These are phyloP conservation scores for Piezodorus guildinii DNA, from an alignment of 1,140 invertebrate genomes.

Conservation along the genomic window DNA sequence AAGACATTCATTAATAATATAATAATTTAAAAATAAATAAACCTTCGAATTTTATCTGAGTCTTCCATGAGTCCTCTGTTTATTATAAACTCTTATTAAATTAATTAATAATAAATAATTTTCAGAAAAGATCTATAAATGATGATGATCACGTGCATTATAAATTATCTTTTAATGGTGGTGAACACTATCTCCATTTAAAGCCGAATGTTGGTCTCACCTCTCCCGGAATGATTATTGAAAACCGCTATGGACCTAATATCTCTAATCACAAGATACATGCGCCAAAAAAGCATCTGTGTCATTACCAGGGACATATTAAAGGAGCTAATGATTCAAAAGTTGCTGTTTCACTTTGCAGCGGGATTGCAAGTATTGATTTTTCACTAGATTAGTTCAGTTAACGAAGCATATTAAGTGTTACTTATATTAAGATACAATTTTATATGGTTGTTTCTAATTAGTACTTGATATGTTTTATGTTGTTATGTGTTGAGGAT, in stretches of 20 bases:
- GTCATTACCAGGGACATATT: constrained; percentile 64
- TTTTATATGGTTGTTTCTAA: no score
- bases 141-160: constrained; percentile 16
- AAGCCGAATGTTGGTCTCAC: constrained; percentile 9
- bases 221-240: constrained; percentile 14
- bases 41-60: no score
- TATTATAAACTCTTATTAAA: no score
- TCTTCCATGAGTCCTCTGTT: no score
- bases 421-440: no score
- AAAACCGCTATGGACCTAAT: not conserved
- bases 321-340: constrained; percentile 49
- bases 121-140: not conserved
- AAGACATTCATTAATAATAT: no score
- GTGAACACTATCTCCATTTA: constrained; percentile 2
- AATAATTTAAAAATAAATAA: no score
- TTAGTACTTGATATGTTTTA: no score
- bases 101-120: not conserved
- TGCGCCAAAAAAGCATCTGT: constrained; percentile 32
- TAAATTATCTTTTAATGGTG: not conserved
- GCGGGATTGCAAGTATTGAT: constrained; percentile 56
- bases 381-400: not conserved
- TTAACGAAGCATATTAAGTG: no score
- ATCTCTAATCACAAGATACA: not conserved
- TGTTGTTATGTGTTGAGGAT: no score
- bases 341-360: constrained; percentile 65